Evolutionary conservation across 2,888 invertebrate species (phyloP), one percentile per base, ranked within the genome.

Genomic region (Noctua fimbriata): DNA sequence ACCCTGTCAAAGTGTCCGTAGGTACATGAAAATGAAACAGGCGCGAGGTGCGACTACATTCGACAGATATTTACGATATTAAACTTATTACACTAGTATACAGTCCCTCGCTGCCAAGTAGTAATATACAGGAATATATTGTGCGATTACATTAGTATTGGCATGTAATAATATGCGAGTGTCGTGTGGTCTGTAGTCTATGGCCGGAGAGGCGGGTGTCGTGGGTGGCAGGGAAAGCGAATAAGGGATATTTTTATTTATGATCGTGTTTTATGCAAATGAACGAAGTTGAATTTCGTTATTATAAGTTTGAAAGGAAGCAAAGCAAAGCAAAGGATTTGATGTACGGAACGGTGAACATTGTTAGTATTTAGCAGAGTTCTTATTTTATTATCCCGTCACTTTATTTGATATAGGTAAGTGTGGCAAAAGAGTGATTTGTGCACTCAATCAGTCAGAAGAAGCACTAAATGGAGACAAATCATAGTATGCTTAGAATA

Each of bases 131-230:
- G 32, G 69, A 67, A 72, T 80, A 71, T 84, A 77, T 81, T 28
- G 58, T 41, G n/a, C 24, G 73, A 76, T 70, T 70, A 70, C 69
- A 81, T 77, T 71, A 84, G 70, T 70, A 75, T 67, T 71, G 71
- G 52, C 83, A 60, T 77, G n/a, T 77, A 70, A 65, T 72, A 67
- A 21, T 72, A 49, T 41, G 41, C 71, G 49, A 32, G 36, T 63
- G 71, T 21, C 67, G 78, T 82, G 83, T 83, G 82, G 82, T 76
- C 76, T 82, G 69, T 18, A 69, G 75, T 69, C 21, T 69, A 76
- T 69, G 36, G 16, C 24, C 58, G 4, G 49, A 67, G 55, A 21
- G 73, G 18, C 7, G 70, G 5, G 1, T 58, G 60, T 63, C 52
- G 82, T 82, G 80, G 82, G 80, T 69, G 80, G 82, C 52, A 12